phyloP scores from a whole-genome alignment of 2,113 vertebrate genomes.

The Drymodes brunneopygia region DNA sequence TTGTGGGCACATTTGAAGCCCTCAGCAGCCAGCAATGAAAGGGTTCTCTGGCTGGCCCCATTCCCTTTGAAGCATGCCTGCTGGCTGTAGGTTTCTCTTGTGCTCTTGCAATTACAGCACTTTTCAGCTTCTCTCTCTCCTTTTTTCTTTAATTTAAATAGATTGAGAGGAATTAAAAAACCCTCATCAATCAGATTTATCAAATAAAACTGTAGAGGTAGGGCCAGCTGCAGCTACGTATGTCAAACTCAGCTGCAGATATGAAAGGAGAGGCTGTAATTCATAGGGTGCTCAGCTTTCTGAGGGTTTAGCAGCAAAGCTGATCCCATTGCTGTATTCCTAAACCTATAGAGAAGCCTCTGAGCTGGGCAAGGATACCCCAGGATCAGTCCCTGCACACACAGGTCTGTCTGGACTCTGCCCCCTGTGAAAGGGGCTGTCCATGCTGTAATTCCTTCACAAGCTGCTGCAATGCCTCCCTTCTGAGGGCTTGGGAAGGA shows the following conservation, averaged over 20 bases:
- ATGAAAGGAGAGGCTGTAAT: conserved; percentile 14
- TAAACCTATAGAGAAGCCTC: background rate
- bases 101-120: conserved; percentile 17
- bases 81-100: conserved; percentile 25
- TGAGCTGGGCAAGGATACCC: background rate
- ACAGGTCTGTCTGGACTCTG: background rate
- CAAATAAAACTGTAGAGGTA: conserved; percentile 47
- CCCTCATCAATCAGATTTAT: conserved; percentile 50
- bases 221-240: conserved; percentile 46
- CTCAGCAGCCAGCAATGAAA: background rate
- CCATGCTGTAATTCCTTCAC: background rate
- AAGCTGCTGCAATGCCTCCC: accelerated
- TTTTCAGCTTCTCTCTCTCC: conserved; percentile 22
- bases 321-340: background rate
- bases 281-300: background rate
- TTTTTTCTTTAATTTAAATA: conserved; percentile 39
- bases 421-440: background rate
- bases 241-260: conserved; percentile 41
- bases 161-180: conserved; percentile 44
- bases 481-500: background rate
- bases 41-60: background rate
- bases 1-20: background rate
- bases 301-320: background rate
- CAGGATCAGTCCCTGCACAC: background rate
- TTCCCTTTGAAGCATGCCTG: conserved; percentile 40